Evolutionary conservation across 2,888 invertebrate genomes (phyloP).

Genomic region (Eupithecia inturbata): DNA sequence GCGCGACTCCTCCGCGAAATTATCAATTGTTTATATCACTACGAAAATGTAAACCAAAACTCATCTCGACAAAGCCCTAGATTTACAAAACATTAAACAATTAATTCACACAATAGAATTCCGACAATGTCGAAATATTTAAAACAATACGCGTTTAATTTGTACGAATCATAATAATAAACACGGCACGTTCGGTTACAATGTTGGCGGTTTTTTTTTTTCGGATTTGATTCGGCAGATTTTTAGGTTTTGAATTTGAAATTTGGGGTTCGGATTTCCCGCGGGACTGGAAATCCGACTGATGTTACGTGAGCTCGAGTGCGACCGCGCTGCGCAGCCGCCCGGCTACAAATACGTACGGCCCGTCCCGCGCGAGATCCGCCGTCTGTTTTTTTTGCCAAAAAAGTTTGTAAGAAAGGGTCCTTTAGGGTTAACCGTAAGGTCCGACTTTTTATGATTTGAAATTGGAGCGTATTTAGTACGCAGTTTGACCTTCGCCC

Average conservation of each 20-base stretch:
- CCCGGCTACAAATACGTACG: constrained; percentile 78
- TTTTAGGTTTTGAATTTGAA: constrained; percentile 34
- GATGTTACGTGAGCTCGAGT: constrained; percentile 55
- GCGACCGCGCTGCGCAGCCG: constrained; percentile 78
- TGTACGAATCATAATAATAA: constrained; percentile 76
- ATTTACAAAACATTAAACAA: constrained; percentile 73
- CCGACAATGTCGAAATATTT: constrained; percentile 77
- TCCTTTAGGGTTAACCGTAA: constrained; percentile 77
- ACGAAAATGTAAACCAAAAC: constrained; percentile 71
- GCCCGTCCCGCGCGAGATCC: constrained; percentile 59
- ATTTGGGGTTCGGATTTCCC: constrained; percentile 70
- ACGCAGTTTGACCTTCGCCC: constrained; percentile 58
- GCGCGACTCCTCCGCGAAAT: constrained; percentile 78
- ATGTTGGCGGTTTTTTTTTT: constrained; percentile 60
- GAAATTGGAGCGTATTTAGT: constrained; percentile 56
- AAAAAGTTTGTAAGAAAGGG: constrained; percentile 76
- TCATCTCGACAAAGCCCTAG: constrained; percentile 70
- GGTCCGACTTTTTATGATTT: constrained; percentile 64
- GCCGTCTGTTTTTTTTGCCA: constrained; percentile 73
- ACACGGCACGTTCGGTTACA: constrained; percentile 60
- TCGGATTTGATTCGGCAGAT: constrained; percentile 33
- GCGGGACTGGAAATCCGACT: constrained; percentile 70
- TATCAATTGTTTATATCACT: constrained; percentile 79
- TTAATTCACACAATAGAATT: constrained; percentile 75
- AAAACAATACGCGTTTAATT: constrained; percentile 77